These are phyloP conservation scores for Euphonia xanthogaster DNA, from an alignment of 2,797 vertebrate species.

Conservation along the genomic window DNA sequence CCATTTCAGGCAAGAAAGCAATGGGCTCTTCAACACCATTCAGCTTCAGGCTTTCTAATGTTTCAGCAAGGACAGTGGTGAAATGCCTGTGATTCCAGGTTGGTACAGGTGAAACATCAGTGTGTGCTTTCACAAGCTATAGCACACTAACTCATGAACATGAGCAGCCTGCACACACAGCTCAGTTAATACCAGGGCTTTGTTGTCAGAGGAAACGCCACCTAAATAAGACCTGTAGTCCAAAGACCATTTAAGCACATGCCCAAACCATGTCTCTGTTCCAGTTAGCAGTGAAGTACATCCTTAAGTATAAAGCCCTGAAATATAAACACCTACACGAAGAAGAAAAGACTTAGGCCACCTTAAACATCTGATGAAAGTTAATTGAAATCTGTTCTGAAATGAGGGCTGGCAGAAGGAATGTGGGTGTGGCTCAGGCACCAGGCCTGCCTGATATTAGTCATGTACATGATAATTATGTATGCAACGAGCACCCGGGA, in stretches of 20 bases:
- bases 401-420: background rate
- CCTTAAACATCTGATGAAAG: conserved; percentile 39
- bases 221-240: background rate
- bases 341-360: background rate
- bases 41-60: background rate
- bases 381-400: conserved; percentile 38
- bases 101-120: background rate
- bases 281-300: background rate
- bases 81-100: background rate
- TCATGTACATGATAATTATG: background rate
- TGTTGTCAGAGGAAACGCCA: background rate
- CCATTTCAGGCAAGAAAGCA: fast-evolving
- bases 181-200: background rate
- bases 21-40: background rate
- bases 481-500: background rate
- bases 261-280: background rate
- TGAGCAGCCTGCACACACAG: background rate
- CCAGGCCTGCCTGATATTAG: background rate
- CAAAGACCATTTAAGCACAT: background rate
- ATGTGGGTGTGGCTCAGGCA: conserved; percentile 34
- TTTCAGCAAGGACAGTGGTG: background rate
- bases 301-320: background rate
- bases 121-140: background rate
- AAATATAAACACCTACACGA: conserved; percentile 1
- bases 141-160: fast-evolving